These are phyloP conservation scores for Hypotaenidia okinawae DNA, from an alignment of 2,797 vertebrate species.

Conservation along the genomic window DNA sequence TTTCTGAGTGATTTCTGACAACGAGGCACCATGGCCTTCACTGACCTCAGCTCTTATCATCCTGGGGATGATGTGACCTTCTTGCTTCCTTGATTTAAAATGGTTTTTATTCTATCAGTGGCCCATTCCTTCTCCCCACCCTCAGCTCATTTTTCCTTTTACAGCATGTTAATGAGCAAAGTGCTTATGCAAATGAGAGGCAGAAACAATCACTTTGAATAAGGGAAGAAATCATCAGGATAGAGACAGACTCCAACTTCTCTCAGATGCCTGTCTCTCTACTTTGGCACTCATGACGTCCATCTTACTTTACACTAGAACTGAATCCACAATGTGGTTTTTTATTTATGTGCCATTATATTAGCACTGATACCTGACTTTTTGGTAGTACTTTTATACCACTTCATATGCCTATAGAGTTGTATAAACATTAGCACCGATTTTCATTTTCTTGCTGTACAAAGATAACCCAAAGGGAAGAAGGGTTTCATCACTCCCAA, in stretches of 20 bases:
- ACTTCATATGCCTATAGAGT: not conserved
- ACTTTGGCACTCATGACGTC: not conserved
- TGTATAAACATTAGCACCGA: constrained; percentile 14
- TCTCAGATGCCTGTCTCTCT: not conserved
- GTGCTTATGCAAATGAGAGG: constrained; percentile 71
- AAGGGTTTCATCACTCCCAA: constrained; percentile 51
- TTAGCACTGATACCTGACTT: not conserved
- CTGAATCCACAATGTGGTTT: not conserved
- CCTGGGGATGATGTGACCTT: constrained; percentile 46
- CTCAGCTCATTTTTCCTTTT: constrained; percentile 48
- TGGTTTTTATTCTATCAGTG: constrained; percentile 37
- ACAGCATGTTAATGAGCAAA: constrained; percentile 67
- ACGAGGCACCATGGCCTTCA: not conserved
- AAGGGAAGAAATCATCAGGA: constrained; percentile 43
- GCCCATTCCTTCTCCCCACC: constrained; percentile 26
- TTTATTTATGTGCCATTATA: not conserved
- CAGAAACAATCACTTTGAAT: constrained; percentile 44
- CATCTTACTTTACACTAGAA: not conserved
- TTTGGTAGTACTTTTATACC: not conserved
- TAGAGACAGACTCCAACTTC: constrained; percentile 21
- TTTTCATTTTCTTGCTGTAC: constrained; percentile 47
- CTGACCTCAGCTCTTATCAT: constrained; percentile 49
- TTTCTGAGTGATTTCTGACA: constrained; percentile 43
- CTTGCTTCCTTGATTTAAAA: constrained; percentile 57
- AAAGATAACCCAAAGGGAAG: constrained; percentile 44